phyloP scores from a whole-genome alignment of 2,888 invertebrate genomes.

The Sminthurinus aureus region DNA sequence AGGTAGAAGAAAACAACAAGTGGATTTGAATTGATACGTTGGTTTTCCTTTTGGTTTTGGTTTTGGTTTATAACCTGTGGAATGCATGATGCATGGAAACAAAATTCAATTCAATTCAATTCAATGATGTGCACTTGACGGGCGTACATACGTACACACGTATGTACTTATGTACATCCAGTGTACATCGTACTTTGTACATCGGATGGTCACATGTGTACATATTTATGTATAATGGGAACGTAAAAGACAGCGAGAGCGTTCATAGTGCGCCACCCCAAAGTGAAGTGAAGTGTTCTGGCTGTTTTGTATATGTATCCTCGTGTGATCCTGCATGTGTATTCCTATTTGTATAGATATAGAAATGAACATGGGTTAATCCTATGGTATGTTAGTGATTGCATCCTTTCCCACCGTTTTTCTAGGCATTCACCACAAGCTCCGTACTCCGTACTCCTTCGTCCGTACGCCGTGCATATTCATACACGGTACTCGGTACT shows the following conservation, averaged over 20 bases:
- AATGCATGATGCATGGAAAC: slow-evolving; percentile 20
- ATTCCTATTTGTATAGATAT: no score
- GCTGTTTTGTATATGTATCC: not conserved
- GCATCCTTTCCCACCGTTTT: not conserved
- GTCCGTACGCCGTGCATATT: no score
- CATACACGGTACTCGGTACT: no score
- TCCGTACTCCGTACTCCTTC: not conserved
- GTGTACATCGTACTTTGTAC: not conserved
- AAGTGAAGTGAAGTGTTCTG: not conserved
- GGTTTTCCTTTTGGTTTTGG: not conserved
- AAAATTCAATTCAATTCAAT: slow-evolving; percentile 28
- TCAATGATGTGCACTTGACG: slow-evolving; percentile 22
- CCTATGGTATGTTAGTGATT: not conserved
- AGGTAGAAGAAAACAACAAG: not conserved
- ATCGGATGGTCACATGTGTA: not conserved
- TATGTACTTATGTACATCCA: not conserved
- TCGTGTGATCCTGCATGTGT: not conserved
- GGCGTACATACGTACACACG: no score
- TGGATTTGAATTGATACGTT: not conserved
- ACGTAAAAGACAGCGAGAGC: not conserved
- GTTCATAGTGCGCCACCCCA: not conserved
- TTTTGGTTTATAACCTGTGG: slow-evolving; percentile 4
- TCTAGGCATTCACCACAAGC: not conserved
- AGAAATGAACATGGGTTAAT: no score
- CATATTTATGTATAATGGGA: not conserved